A percentile compares a stretch with the other conserved stretches of the same genome.
These are phyloP conservation scores for Thalpophila matura DNA, from an alignment of 2,888 invertebrate genomes.

Conservation along the genomic window DNA sequence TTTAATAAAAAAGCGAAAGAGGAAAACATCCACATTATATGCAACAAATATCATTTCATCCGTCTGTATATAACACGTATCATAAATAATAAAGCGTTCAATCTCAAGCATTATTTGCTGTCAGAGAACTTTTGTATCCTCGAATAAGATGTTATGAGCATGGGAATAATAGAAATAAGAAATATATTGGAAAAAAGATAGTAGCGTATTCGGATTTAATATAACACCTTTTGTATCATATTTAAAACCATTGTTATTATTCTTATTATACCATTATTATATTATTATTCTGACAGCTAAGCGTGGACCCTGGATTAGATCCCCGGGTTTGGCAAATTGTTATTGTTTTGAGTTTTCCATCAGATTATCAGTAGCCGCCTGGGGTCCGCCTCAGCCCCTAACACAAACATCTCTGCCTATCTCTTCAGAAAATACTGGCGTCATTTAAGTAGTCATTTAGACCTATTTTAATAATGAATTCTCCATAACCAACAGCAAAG, in stretches of 20 bases:
- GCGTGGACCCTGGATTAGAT: too few relatives aligned
- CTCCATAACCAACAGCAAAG: neutral
- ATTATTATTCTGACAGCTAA: too few relatives aligned
- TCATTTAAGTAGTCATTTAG: too few relatives aligned
- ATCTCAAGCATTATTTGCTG: slow-evolving; percentile 51
- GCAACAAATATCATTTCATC: slow-evolving; percentile 40
- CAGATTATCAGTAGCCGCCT: too few relatives aligned
- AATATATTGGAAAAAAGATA: slow-evolving; percentile 5
- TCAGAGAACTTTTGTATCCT: slow-evolving; percentile 36
- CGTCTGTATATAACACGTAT: slow-evolving; percentile 13
- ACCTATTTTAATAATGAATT: too few relatives aligned
- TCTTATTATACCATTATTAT: too few relatives aligned
- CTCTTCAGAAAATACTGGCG: too few relatives aligned
- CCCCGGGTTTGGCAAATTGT: neutral
- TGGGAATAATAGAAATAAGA: slow-evolving; percentile 30
- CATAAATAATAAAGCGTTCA: slow-evolving; percentile 54
- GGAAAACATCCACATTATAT: slow-evolving; percentile 23
- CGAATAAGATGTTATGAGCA: slow-evolving; percentile 21
- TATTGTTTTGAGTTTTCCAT: too few relatives aligned
- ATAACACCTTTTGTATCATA: neutral
- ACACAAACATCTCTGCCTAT: too few relatives aligned
- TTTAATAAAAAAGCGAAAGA: slow-evolving; percentile 6
- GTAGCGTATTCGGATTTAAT: slow-evolving; percentile 1
- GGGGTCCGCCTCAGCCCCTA: too few relatives aligned
- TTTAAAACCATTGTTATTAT: too few relatives aligned